Evolutionary conservation across 2,113 vertebrate species (phyloP), one percentile per base, ranked within the genome.

Genomic region (Perca schrenkii): DNA sequence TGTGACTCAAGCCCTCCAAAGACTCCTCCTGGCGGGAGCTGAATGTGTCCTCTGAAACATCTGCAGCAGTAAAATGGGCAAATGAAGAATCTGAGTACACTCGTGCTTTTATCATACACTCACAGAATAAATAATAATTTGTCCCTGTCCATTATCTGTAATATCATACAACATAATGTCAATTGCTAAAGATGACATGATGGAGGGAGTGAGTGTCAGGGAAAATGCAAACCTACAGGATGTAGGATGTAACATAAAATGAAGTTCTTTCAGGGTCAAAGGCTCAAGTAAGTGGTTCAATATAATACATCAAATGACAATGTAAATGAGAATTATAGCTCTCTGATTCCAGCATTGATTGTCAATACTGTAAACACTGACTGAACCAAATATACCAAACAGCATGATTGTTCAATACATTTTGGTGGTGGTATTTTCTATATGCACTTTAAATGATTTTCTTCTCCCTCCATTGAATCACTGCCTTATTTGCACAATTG

Each of bases 21-120:
- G 83, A 85, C 6, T 91, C 90, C 0, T 86, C 89, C 63, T 94
- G 90, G 49, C 60, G 84, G 70, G 93, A 86, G 79, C 75, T 88
- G 77, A 95, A 92, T 2, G 80, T 74, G 63, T 95, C 94, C 16
- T 92, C 86, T 21, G 81, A 83, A 53, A 86, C 64, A 74, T 95
- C 93, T 88, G 83, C 85, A 80, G 22, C 70, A 77, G 28, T 6
- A 57, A 80, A 75, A 78, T 15, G 60, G 22, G 22, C 6, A 61
- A 53, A 43, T 56, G 3, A 43, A 13, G 19, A 58, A 62, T 53
- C 28, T 57, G 1, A 22, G 16, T 68, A 49, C 21, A 36, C 1
- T 1, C 1, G 1, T 17, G 11, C 2, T 56, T 69, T 36, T 47
- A 4, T 46, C 53, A 22, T 43, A 31, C 14, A 52, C 1, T 16